Conservation (phyloP, 1,140 invertebrate genomes). For the Aphelenchoides besseyi region DNA sequence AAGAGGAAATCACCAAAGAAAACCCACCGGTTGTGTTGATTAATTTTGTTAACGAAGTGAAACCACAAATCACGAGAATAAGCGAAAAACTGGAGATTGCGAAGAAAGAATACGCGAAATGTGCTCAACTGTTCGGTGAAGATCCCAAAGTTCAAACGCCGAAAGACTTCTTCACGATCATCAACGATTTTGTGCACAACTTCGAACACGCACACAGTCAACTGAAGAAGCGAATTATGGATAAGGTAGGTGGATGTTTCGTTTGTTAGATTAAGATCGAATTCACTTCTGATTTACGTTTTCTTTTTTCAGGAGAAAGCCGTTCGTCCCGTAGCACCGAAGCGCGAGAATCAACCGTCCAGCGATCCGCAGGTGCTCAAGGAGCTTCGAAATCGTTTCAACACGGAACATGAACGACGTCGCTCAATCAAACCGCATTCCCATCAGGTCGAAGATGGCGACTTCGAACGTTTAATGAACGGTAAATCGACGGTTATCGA, state of each 20-base stretch:
- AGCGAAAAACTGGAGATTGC: conserved; percentile 28
- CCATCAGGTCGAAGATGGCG: conserved; percentile 23
- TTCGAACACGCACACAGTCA: conserved; percentile 38
- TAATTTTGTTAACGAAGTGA: conserved; percentile 37
- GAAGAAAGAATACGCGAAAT: conserved; percentile 36
- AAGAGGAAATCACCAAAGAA: conserved; percentile 38
- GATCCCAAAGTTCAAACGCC: conserved; percentile 35
- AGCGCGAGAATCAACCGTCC: not conserved
- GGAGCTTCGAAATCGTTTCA: not conserved
- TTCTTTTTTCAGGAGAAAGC: conserved; percentile 20
- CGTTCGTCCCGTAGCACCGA: not conserved
- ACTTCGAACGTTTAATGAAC: conserved; percentile 25
- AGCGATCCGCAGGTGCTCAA: not conserved
- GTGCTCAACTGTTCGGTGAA: conserved; percentile 54
- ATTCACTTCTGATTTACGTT: not conserved
- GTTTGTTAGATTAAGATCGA: not conserved
- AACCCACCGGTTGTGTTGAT: conserved; percentile 34
- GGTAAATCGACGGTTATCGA: conserved; percentile 1
- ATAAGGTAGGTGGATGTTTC: conserved; percentile 18
- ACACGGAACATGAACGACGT: not conserved
- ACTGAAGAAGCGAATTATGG: conserved; percentile 16
- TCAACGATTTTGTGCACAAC: conserved; percentile 39
- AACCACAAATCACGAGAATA: conserved; percentile 28
- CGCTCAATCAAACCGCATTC: conserved; percentile 13
- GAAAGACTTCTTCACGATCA: conserved; percentile 40